Evolutionary conservation across 2,888 invertebrate genomes (phyloP).

Genomic region (Pyrochroa serraticornis): DNA sequence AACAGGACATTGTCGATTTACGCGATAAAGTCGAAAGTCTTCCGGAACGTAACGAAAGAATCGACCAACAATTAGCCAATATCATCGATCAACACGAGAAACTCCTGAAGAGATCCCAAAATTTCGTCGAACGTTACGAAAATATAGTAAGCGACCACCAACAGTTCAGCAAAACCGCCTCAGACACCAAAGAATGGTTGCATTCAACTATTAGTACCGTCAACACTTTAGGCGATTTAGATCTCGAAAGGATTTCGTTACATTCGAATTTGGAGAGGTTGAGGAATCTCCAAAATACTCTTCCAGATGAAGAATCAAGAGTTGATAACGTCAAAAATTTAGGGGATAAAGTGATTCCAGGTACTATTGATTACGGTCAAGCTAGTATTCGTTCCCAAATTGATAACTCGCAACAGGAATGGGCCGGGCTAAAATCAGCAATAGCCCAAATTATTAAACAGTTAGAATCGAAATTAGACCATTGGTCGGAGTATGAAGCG

Average conservation of each 20-base stretch:
- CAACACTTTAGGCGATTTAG: conserved; percentile 81
- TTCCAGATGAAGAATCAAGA: conserved; percentile 86
- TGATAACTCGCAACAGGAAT: conserved; percentile 87
- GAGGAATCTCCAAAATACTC: conserved; percentile 76
- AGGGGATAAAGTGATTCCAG: conserved; percentile 90
- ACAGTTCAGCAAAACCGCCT: conserved; percentile 84
- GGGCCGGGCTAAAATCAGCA: conserved; percentile 81
- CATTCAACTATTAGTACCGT: conserved; percentile 84
- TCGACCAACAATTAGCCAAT: conserved; percentile 72
- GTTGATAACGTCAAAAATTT: conserved; percentile 79
- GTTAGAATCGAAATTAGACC: conserved; percentile 82
- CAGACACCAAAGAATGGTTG: conserved; percentile 87
- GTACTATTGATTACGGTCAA: conserved; percentile 83
- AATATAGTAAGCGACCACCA: conserved; percentile 88
- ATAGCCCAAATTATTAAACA: conserved; percentile 79
- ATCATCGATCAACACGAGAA: conserved; percentile 76
- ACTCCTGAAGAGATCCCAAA: conserved; percentile 72
- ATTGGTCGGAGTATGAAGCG: conserved; percentile 91
- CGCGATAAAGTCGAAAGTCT: conserved; percentile 80
- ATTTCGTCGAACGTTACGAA: conserved; percentile 84
- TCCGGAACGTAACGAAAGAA: conserved; percentile 77
- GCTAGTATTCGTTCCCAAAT: conserved; percentile 85
- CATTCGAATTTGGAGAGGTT: conserved; percentile 87
- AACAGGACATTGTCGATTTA: conserved; percentile 83
- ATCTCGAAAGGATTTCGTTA: conserved; percentile 81